These are phyloP conservation scores for Petroica traversi DNA, from an alignment of 2,113 vertebrate species.

Conservation along the genomic window DNA sequence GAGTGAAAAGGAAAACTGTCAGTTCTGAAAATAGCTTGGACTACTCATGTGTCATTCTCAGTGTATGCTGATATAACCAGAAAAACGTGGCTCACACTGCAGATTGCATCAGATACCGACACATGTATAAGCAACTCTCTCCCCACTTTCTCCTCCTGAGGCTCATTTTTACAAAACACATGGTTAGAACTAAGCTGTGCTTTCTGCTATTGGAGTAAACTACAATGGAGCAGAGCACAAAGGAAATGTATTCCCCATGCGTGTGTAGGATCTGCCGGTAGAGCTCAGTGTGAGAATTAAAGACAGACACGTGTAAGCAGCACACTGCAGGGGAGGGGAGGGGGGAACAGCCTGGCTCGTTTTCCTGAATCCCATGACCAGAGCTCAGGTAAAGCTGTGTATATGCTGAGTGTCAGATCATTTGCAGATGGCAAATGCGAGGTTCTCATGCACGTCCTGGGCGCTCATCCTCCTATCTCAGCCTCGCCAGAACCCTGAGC, in stretches of 20 bases:
- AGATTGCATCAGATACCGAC: background rate
- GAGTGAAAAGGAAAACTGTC: slow-evolving; percentile 43
- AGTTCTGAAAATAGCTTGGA: slow-evolving; percentile 53
- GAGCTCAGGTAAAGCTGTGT: background rate
- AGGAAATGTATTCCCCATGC: background rate
- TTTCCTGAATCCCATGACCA: background rate
- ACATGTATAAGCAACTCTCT: background rate
- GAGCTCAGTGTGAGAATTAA: background rate
- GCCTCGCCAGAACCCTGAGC: background rate
- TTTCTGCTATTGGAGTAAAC: slow-evolving; percentile 4
- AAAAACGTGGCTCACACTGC: slow-evolving; percentile 24
- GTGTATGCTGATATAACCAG: slow-evolving; percentile 18
- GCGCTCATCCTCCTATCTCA: background rate
- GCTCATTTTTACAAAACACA: slow-evolving; percentile 7
- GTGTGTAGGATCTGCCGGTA: background rate
- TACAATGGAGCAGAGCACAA: background rate
- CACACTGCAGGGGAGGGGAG: background rate
- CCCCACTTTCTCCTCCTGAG: background rate
- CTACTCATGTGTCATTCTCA: slow-evolving; percentile 32
- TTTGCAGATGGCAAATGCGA: background rate
- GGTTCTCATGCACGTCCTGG: background rate
- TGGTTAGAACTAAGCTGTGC: background rate
- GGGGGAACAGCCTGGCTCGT: background rate
- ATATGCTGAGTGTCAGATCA: background rate
- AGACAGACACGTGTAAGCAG: background rate